phyloP scores from a whole-genome alignment of 2,888 invertebrate genomes.

The Chirona hameri region DNA sequence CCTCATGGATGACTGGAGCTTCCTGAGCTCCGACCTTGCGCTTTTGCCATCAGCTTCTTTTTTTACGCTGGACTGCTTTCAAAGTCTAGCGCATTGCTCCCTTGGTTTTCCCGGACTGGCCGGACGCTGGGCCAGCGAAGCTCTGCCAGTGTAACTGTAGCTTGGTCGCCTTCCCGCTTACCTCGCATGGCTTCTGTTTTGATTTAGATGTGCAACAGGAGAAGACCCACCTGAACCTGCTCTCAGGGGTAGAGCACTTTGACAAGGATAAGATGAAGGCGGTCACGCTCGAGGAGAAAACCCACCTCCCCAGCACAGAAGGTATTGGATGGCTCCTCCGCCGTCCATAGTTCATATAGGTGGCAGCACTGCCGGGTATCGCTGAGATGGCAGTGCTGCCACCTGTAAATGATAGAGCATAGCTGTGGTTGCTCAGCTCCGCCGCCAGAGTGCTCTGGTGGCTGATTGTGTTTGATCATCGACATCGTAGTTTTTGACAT shows the following conservation, averaged over 20 bases:
- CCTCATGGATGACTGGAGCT: background rate
- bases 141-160: no score
- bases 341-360: background rate
- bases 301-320: constrained; percentile 41
- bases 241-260: constrained; percentile 42
- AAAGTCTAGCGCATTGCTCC: no score
- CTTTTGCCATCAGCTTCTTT: background rate
- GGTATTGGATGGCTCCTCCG: constrained; percentile 35
- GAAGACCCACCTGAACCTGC: constrained; percentile 41
- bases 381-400: background rate
- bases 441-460: background rate
- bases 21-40: background rate
- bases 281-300: constrained; percentile 41
- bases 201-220: constrained; percentile 41
- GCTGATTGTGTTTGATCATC: background rate
- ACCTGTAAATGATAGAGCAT: background rate
- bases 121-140: no score
- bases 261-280: constrained; percentile 39
- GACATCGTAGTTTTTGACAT: background rate
- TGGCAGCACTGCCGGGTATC: no score
- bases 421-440: no score
- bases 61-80: background rate
- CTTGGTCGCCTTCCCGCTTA: background rate
- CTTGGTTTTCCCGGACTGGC: background rate
- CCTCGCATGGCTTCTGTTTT: background rate